Evolutionary conservation across 1,140 invertebrate species (phyloP).

Genomic region (Lasaia peninsularis): DNA sequence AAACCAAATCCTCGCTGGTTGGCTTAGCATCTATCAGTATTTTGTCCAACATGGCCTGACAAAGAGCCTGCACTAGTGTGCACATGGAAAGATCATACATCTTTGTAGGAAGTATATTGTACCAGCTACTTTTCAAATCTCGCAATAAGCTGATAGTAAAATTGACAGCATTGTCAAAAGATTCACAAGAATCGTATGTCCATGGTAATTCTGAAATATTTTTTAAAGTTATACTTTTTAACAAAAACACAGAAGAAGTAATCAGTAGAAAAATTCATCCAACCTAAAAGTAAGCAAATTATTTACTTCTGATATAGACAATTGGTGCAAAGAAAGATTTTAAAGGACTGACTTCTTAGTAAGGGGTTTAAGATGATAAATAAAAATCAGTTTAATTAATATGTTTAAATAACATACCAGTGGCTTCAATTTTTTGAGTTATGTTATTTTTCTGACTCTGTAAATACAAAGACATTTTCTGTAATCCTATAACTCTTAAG

Average conservation of each 20-base stretch:
- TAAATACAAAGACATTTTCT: slow-evolving; percentile 65
- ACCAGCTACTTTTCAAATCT: slow-evolving; percentile 51
- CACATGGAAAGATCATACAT: slow-evolving; percentile 65
- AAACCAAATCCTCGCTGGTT: slow-evolving; percentile 50
- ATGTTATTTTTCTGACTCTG: slow-evolving; percentile 57
- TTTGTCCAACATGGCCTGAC: slow-evolving; percentile 45
- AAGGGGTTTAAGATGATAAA: not conserved
- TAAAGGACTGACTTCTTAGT: too few relatives aligned
- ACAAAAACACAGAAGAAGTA: too few relatives aligned
- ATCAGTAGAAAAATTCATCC: too few relatives aligned
- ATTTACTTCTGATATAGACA: too few relatives aligned
- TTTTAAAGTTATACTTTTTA: not conserved
- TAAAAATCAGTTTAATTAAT: not conserved
- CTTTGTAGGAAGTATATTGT: slow-evolving; percentile 43
- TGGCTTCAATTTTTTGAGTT: slow-evolving; percentile 45
- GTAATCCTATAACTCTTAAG: slow-evolving; percentile 57
- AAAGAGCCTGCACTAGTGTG: slow-evolving; percentile 46
- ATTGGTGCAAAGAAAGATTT: too few relatives aligned
- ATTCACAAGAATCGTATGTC: slow-evolving; percentile 45
- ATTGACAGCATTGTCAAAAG: slow-evolving; percentile 53
- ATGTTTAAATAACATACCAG: slow-evolving; percentile 36
- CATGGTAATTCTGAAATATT: slow-evolving; percentile 53
- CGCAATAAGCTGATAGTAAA: slow-evolving; percentile 44
- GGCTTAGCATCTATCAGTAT: slow-evolving; percentile 41
- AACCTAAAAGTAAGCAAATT: too few relatives aligned